phyloP scores from a whole-genome alignment of 1,140 invertebrate genomes.

The Drosophila cardini region DNA sequence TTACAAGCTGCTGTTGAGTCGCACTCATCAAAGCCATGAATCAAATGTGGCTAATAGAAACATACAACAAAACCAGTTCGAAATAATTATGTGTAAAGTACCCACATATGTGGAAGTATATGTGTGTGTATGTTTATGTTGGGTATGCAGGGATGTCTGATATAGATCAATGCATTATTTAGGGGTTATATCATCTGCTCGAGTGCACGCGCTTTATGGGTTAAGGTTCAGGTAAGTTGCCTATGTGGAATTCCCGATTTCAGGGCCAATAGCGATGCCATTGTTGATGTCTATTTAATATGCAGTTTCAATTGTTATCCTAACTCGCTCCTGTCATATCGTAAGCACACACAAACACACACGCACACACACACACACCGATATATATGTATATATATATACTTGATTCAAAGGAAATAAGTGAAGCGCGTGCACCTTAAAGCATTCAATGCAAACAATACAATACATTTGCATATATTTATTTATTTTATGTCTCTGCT shows the following conservation, averaged over 20 bases:
- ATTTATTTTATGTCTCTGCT: constrained; percentile 78
- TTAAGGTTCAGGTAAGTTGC: constrained; percentile 34
- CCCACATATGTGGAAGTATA: constrained; percentile 10
- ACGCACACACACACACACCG: not conserved
- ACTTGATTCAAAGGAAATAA: constrained; percentile 38
- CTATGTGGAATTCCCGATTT: constrained; percentile 23
- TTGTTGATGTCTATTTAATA: constrained; percentile 63
- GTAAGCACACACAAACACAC: constrained; percentile 15
- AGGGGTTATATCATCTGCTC: constrained; percentile 42
- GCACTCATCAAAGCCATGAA: constrained; percentile 11
- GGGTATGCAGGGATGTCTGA: not conserved
- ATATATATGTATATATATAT: not conserved
- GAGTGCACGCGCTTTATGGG: constrained; percentile 30
- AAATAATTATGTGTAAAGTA: constrained; percentile 31
- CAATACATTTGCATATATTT: constrained; percentile 75
- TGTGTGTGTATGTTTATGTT: no score
- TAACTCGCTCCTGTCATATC: constrained; percentile 40
- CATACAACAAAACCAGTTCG: constrained; percentile 8
- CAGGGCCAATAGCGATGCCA: constrained; percentile 21
- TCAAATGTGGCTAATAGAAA: constrained; percentile 19
- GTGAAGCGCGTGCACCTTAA: constrained; percentile 68
- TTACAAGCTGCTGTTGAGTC: constrained; percentile 13
- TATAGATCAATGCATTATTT: constrained; percentile 41
- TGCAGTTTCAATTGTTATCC: constrained; percentile 68
- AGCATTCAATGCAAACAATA: constrained; percentile 62